Evolutionary conservation across 1,140 invertebrate genomes (phyloP).

Genomic region (Atopsyche davidsoni): DNA sequence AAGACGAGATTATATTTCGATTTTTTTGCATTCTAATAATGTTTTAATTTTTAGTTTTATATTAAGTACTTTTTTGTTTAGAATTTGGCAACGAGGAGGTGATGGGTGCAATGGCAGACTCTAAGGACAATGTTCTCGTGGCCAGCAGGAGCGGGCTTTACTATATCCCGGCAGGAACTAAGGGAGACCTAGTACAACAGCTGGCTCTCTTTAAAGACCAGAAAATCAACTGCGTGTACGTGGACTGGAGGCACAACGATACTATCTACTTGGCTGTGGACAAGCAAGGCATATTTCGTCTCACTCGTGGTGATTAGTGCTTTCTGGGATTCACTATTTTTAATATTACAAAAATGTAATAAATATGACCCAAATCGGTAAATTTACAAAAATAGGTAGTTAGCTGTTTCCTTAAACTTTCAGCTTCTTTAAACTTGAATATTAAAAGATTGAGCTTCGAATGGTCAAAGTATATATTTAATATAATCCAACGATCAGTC

Average conservation of each 20-base stretch:
- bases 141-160: neutral
- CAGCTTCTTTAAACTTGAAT: too few species aligned
- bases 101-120: constrained; percentile 1
- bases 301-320: constrained; percentile 3
- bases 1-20: too few species aligned
- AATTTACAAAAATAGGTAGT: too few species aligned
- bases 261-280: constrained; percentile 4
- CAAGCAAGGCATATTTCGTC: constrained; percentile 1
- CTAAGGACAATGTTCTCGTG: constrained; percentile 11
- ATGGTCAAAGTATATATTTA: too few species aligned
- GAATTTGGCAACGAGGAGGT: constrained; percentile 4
- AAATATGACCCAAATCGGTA: too few species aligned
- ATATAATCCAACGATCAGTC: too few species aligned
- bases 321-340: too few species aligned
- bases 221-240: neutral
- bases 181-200: neutral
- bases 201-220: neutral
- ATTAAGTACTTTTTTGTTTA: constrained; percentile 3
- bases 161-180: constrained; percentile 4
- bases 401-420: too few species aligned
- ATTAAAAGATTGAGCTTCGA: too few species aligned
- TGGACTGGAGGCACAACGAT: constrained; percentile 10
- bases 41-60: too few species aligned
- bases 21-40: too few species aligned
- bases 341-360: too few species aligned